Evolutionary conservation across 2,113 vertebrate genomes (phyloP).

Genomic region (Pontoporia blainvillei): DNA sequence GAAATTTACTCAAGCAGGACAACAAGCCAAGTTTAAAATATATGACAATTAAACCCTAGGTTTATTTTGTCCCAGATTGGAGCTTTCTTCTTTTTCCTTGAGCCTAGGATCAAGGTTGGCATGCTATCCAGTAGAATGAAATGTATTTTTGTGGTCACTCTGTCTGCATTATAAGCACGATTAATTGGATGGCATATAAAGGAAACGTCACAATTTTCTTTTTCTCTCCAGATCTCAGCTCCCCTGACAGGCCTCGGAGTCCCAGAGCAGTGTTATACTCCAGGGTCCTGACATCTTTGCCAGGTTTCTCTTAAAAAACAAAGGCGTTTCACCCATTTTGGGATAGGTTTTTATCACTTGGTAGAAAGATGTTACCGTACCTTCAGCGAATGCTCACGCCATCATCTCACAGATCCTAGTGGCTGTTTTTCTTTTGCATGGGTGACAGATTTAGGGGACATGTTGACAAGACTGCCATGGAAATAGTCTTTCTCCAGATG

Average conservation of each 20-base stretch:
- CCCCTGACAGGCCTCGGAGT: background rate
- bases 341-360: slow-evolving; percentile 30
- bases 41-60: background rate
- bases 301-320: background rate
- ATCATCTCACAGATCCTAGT: background rate
- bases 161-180: background rate
- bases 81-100: background rate
- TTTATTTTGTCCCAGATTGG: background rate
- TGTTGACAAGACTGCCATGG: background rate
- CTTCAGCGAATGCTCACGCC: background rate
- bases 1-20: background rate
- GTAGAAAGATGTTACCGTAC: background rate
- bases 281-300: background rate
- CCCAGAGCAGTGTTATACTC: background rate
- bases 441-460: background rate
- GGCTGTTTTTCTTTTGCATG: background rate
- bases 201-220: background rate
- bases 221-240: background rate
- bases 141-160: background rate
- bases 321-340: background rate
- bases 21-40: background rate
- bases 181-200: background rate
- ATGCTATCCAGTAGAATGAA: background rate
- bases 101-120: background rate
- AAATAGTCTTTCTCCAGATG: background rate